phyloP scores from a whole-genome alignment of 2,113 vertebrate species.

The Okapia johnstoni region DNA sequence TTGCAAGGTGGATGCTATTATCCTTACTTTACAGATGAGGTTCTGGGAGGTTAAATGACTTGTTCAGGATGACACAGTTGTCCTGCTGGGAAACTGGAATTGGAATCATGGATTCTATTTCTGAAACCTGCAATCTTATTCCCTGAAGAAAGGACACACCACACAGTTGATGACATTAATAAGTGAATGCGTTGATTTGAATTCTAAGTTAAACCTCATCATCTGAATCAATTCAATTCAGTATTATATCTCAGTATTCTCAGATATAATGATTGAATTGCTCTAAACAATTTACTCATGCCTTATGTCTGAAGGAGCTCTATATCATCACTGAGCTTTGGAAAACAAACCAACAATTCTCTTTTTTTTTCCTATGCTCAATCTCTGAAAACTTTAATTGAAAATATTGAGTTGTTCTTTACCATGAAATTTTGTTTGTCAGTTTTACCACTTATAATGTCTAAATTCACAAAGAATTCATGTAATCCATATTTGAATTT shows the following conservation, averaged over 20 bases:
- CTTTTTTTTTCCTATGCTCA: slow-evolving; percentile 57
- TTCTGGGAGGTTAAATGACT: not conserved
- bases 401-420: slow-evolving; percentile 72
- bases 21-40: not conserved
- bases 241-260: not conserved
- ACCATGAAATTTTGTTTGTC: slow-evolving; percentile 65
- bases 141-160: not conserved
- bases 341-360: not conserved
- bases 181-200: slow-evolving; percentile 43
- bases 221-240: not conserved
- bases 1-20: not conserved
- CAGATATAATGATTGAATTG: not conserved
- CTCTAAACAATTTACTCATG: slow-evolving; percentile 11
- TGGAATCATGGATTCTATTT: not conserved
- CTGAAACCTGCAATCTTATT: not conserved
- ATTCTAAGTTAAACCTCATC: slow-evolving; percentile 15
- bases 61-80: not conserved
- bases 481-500: slow-evolving; percentile 66
- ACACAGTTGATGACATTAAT: not conserved
- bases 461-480: slow-evolving; percentile 62
- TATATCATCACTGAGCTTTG: slow-evolving; percentile 17
- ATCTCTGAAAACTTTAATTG: slow-evolving; percentile 64
- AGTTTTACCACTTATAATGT: slow-evolving; percentile 63
- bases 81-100: not conserved
- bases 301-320: not conserved